A percentile compares a stretch with the other conserved stretches of the same genome.
phyloP scores from a whole-genome alignment of 2,113 vertebrate genomes.

The Platycercus adscitus region DNA sequence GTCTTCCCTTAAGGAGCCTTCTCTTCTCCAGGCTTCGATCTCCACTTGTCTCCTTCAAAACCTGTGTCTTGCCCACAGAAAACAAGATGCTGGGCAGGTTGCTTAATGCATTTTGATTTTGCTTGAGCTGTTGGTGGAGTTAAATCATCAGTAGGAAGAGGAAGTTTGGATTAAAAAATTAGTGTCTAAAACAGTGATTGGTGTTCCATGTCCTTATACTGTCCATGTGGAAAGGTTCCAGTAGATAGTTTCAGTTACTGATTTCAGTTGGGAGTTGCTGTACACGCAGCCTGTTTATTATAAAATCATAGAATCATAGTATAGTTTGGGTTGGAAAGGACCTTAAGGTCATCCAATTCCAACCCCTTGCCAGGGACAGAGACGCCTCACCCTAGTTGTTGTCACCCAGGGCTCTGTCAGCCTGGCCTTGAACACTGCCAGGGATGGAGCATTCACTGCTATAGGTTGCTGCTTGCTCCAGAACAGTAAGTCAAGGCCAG shows the following conservation, averaged over 20 bases:
- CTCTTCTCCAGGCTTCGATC: background rate
- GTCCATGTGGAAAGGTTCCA: background rate
- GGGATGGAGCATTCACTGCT: too few relatives aligned
- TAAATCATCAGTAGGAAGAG: background rate
- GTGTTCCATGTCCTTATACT: fast-evolving
- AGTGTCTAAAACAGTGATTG: fast-evolving
- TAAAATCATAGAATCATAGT: too few relatives aligned
- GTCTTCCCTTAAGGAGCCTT: background rate
- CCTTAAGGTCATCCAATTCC: too few relatives aligned
- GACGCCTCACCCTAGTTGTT: too few relatives aligned
- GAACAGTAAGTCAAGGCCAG: background rate
- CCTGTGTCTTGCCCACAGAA: background rate
- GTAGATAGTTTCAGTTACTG: background rate
- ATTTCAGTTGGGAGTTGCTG: background rate
- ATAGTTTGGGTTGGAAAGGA: too few relatives aligned
- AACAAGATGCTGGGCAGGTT: background rate
- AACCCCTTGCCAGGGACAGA: too few relatives aligned
- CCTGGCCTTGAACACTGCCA: too few relatives aligned
- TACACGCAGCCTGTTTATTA: background rate
- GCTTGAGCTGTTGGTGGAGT: background rate
- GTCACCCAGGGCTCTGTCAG: too few relatives aligned
- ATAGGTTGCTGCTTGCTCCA: background rate
- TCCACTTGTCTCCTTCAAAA: background rate
- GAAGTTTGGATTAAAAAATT: background rate
- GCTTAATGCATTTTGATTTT: background rate